Base-by-base conservation (phyloP, 2,888 invertebrate species). In the Spisula subtruncata region DNA sequence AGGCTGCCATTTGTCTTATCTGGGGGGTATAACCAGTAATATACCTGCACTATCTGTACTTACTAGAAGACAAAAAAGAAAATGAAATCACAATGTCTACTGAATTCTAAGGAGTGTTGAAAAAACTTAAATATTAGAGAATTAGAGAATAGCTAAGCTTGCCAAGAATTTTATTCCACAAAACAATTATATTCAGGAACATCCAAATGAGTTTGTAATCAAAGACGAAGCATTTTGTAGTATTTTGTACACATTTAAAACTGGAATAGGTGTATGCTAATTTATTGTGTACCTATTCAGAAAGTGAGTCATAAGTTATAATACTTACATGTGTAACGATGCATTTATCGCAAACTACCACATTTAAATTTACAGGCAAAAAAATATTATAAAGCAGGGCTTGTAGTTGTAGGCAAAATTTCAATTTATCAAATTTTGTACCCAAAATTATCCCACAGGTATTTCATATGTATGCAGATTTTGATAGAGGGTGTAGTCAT, bases 91-190 rank as follows among this genome's bases (percentile, higher is more conserved):
- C 16, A 16, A 18, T 41, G 41, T 41, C 41, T 41, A 41, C 41
- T 5, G 2, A 41, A 41, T 5, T 41, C 4, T 41, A 41, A 8
- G 41, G 41, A 75, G 75, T 32, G 18, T 75, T 32, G 75, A 75
- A 75, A 41, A 75, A 75, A 75, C 60, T 75, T 75, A 35, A 32
- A 32, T 75, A 75, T 75, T 35, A 32, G n/a, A n/a, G n/a, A n/a
- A n/a, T 41, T 41, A 16, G 32, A 35, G 75, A 75, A 75, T 75
- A 75, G 16, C 32, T 16, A 75, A 75, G 75, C 32, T 12, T 75
- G 75, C 75, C 75, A 75, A 75, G 32, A 32, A 75, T 75, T 75
- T 75, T 75, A 75, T 75, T 75, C 35, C 75, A 32, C 35, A 18
- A 75, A 35, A 18, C n/a, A n/a, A n/a, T n/a, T n/a, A n/a, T 35